phyloP scores from a whole-genome alignment of 2,113 vertebrate species.

The Mohoua ochrocephala region DNA sequence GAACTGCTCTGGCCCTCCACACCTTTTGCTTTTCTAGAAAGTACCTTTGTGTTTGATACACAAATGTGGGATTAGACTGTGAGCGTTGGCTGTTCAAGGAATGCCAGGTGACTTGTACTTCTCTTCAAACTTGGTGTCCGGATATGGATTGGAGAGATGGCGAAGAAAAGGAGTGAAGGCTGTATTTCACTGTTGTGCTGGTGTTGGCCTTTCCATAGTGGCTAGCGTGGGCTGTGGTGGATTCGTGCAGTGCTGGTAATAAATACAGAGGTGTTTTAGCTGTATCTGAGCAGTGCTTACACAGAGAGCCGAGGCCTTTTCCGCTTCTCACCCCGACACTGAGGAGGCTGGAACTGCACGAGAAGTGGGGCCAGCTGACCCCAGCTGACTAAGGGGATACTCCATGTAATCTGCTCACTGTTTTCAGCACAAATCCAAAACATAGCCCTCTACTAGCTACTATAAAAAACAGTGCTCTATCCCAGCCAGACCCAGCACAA shows the following conservation, averaged over 20 bases:
- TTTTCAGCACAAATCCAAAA: background rate
- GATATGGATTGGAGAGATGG: background rate
- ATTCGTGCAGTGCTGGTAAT: background rate
- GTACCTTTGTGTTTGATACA: background rate
- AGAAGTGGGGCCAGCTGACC: background rate
- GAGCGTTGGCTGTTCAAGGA: background rate
- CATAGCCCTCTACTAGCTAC: background rate
- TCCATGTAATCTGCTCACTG: background rate
- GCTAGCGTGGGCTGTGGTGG: background rate
- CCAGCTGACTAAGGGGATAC: background rate
- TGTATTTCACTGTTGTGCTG: background rate
- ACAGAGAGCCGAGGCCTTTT: background rate
- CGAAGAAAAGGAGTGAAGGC: background rate
- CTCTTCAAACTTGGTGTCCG: background rate
- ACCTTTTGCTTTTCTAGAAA: background rate
- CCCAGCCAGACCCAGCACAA: background rate
- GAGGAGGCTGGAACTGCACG: background rate
- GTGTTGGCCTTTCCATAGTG: background rate
- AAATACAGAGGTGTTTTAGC: background rate
- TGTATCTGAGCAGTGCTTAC: background rate
- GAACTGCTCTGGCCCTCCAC: background rate
- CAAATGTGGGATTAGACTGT: background rate
- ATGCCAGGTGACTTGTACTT: background rate
- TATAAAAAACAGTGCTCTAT: fast-evolving
- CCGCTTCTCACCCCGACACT: background rate